phyloP scores from a whole-genome alignment of 2,888 invertebrate species.

The Antheraea yamamai region DNA sequence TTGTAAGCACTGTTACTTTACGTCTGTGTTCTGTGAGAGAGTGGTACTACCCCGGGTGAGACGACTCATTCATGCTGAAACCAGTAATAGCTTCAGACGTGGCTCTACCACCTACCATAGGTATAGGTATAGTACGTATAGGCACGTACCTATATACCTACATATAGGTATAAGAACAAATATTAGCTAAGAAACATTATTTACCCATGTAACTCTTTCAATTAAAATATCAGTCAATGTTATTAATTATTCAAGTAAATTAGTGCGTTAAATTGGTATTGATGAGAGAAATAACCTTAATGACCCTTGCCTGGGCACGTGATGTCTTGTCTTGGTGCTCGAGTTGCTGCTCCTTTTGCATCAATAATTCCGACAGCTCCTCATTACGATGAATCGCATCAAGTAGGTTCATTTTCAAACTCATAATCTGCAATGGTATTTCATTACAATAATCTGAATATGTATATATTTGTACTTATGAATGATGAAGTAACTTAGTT shows the following conservation, averaged over 20 bases:
- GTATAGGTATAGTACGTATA: no score
- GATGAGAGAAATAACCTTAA: conserved; percentile 66
- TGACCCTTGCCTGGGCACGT: conserved; percentile 83
- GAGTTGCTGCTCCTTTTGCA: conserved; percentile 81
- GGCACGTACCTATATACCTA: no score
- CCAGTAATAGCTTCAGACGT: no score
- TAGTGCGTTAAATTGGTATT: not conserved
- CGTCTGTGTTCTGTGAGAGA: no score
- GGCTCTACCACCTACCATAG: no score
- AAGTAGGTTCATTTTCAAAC: conserved; percentile 68
- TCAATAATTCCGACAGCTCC: conserved; percentile 70
- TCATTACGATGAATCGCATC: conserved; percentile 73
- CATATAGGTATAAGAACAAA: no score
- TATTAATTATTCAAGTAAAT: not conserved
- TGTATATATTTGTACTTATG: not conserved
- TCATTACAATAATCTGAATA: not conserved
- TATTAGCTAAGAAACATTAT: not conserved
- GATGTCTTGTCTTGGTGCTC: conserved; percentile 83
- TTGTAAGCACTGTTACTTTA: no score
- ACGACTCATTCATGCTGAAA: no score
- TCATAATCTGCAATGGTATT: conserved; percentile 58
- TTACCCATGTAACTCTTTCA: not conserved
- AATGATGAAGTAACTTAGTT: conserved; percentile 11
- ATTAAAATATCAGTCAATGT: not conserved
- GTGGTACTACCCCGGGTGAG: no score